These are phyloP conservation scores for Colostygia pectinataria DNA, from an alignment of 2,888 invertebrate genomes.

Conservation along the genomic window DNA sequence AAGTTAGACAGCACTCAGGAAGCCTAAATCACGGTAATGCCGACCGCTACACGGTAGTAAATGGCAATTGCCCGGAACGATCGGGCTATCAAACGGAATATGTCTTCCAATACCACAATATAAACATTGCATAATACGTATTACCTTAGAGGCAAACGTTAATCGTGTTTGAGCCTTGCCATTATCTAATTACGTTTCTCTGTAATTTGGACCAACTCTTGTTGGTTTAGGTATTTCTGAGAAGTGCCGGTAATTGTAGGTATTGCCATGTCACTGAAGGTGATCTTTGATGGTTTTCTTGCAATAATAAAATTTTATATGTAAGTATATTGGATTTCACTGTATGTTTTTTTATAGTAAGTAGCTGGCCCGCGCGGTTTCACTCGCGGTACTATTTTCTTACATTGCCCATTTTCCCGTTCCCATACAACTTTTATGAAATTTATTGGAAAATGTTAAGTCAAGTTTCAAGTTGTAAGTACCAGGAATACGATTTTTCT, in stretches of 20 bases:
- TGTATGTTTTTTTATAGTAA: too few species aligned
- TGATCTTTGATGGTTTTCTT: background rate
- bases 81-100: conserved; percentile 27
- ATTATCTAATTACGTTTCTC: conserved; percentile 25
- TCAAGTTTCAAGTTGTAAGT: too few species aligned
- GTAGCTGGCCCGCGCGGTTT: too few species aligned
- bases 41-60: conserved; percentile 22
- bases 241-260: too few species aligned
- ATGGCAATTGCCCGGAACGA: conserved; percentile 25
- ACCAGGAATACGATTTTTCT: too few species aligned
- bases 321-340: too few species aligned
- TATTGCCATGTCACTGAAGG: too few species aligned
- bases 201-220: conserved; percentile 14
- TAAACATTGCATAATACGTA: conserved; percentile 21
- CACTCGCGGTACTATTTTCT: too few species aligned
- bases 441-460: too few species aligned
- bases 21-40: conserved; percentile 24
- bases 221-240: conserved; percentile 7
- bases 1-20: conserved; percentile 1
- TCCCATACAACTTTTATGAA: too few species aligned
- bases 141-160: conserved; percentile 24
- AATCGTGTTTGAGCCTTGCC: conserved; percentile 16
- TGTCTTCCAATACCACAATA: conserved; percentile 28
- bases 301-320: too few species aligned
- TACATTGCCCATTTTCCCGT: too few species aligned